These are phyloP conservation scores for Ecliptopera silaceata DNA, from an alignment of 2,888 invertebrate species.

Conservation along the genomic window DNA sequence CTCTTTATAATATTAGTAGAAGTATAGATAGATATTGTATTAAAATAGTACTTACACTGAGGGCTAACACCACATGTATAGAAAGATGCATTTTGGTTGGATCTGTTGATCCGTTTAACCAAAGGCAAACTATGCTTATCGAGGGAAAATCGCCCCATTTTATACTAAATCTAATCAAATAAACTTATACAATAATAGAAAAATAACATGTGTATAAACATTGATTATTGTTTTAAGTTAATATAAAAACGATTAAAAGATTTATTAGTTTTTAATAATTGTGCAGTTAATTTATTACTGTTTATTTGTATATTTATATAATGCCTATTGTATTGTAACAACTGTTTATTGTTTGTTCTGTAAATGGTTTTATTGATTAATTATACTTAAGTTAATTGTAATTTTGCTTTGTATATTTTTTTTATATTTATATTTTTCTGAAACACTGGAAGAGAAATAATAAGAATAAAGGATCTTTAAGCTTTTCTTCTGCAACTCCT, in stretches of 20 bases:
- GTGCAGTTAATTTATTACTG: slow-evolving; percentile 18
- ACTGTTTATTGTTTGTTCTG: background rate
- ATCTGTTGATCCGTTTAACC: slow-evolving; percentile 14
- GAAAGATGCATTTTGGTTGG: slow-evolving; percentile 17
- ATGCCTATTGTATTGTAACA: no score
- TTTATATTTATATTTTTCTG: no score
- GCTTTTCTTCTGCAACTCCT: no score
- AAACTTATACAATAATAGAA: slow-evolving; percentile 3
- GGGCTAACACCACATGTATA: slow-evolving; percentile 6
- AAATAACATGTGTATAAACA: slow-evolving; percentile 10
- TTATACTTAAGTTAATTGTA: no score
- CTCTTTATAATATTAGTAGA: no score
- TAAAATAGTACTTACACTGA: slow-evolving; percentile 18
- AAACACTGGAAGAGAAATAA: no score
- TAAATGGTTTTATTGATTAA: background rate
- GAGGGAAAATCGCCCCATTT: background rate
- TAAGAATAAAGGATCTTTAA: no score
- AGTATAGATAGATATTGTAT: no score
- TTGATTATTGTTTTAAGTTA: slow-evolving; percentile 15
- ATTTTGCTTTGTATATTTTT: no score
- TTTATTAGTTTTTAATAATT: slow-evolving; percentile 10
- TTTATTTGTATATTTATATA: background rate
- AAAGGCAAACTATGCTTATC: slow-evolving; percentile 13
- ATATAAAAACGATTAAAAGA: slow-evolving; percentile 8
- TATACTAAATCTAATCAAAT: slow-evolving; percentile 15